These are phyloP conservation scores for Galeopterus variegatus DNA, from an alignment of 2,113 vertebrate genomes.

Conservation along the genomic window DNA sequence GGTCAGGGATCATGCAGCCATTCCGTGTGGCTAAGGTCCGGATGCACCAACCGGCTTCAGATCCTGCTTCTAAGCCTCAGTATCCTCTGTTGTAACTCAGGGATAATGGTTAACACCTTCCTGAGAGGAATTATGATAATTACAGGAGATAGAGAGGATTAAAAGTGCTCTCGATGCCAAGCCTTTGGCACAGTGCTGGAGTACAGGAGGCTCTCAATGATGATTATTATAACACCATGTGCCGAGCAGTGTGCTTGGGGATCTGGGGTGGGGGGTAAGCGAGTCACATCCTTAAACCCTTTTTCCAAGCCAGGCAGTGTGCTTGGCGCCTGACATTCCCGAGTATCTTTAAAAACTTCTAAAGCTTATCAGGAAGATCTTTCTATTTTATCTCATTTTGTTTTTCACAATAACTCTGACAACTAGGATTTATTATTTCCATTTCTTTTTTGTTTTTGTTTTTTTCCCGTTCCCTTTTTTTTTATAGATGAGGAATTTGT, in stretches of 20 bases:
- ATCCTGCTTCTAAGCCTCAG: background rate
- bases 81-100: too few species aligned
- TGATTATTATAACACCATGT: accelerated
- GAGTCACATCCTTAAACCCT: too few species aligned
- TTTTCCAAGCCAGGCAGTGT: background rate
- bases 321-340: accelerated
- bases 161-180: background rate
- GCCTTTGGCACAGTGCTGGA: background rate
- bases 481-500: background rate
- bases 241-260: background rate
- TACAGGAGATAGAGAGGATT: background rate
- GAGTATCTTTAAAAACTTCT: background rate
- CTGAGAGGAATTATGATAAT: background rate
- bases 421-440: background rate
- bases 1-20: too few species aligned
- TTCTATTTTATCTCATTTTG: background rate
- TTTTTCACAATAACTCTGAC: background rate
- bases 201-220: too few species aligned
- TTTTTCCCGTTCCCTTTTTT: background rate
- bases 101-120: background rate
- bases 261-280: too few species aligned
- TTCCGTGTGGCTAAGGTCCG: background rate
- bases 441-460: background rate
- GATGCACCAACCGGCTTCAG: background rate
- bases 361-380: background rate